Base-by-base conservation (phyloP, 2,888 invertebrate genomes). In the Laspeyria flexula region DNA sequence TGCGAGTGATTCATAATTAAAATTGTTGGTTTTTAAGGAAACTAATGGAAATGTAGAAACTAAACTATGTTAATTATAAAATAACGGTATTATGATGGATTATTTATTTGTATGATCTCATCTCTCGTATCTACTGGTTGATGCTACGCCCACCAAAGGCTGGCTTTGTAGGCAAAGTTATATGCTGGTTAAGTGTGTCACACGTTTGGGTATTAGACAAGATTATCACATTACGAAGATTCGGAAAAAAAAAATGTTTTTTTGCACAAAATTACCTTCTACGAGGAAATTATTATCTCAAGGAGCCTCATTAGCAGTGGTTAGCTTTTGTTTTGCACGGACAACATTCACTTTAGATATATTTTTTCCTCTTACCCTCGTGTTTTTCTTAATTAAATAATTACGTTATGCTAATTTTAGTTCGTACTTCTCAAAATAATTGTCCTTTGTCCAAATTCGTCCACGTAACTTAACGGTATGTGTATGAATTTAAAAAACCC, bases 341-440 rank as follows among this genome's bases (percentile, higher is more conserved):
- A 68, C 63, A 71, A 77, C 65, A 68, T 73, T 77, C 58, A 65
- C 67, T 67, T 62, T 45, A 43, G 64, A 59, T 62, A 66, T 70
- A 58, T 77, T 74, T 75, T 74, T 75, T 60, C 61, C 65, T 59
- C 64, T 60, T 68, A 64, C 37, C 56, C 50, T 57, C 64, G 55
- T 71, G 70, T 77, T 79, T 75, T 77, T 73, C 71, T 65, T 71
- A 75, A 77, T 82, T 81, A 69, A 60, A 64, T 75, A 83, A 86
- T 86, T 82, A 83, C 78, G 75, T 83, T 83, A 85, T 83, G 85
- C 76, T 75, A 84, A 85, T 86, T 80, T 77, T 65, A 69, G 65
- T 69, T 71, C 50, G 59, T 63, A 63, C 48, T 52, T 65, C 61
- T 65, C 59, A 47, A 66, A 73, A 73, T 75, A 74, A 79, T 77